phyloP scores from a whole-genome alignment of 2,113 vertebrate species.

The Microtus ochrogaster region DNA sequence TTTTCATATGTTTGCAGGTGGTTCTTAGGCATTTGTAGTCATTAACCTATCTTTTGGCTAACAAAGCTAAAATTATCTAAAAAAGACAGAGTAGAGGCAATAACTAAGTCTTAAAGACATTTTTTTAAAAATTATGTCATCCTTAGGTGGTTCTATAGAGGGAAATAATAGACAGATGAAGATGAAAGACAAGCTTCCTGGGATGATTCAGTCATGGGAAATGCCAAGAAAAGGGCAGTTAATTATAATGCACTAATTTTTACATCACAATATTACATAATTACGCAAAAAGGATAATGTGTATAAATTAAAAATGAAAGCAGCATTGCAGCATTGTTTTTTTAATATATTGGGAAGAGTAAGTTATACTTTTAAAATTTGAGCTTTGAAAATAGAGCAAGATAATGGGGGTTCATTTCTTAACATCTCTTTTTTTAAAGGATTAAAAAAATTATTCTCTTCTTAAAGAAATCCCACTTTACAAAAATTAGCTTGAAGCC shows the following conservation, averaged over 20 bases:
- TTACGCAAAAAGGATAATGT: constrained; percentile 34
- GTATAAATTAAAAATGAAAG: constrained; percentile 42
- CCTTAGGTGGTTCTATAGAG: constrained; percentile 39
- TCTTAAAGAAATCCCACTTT: constrained; percentile 62
- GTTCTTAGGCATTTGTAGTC: constrained; percentile 30
- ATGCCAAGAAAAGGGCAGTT: not conserved
- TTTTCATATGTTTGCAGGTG: constrained; percentile 37
- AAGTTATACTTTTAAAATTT: constrained; percentile 51
- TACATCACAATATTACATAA: constrained; percentile 52
- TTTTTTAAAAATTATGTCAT: constrained; percentile 46
- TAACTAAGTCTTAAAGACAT: constrained; percentile 59
- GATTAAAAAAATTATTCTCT: constrained; percentile 46
- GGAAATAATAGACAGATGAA: constrained; percentile 58
- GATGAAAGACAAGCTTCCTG: constrained; percentile 57
- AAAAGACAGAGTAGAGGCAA: not conserved
- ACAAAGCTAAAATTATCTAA: constrained; percentile 54
- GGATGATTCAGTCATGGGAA: constrained; percentile 54
- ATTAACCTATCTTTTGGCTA: constrained; percentile 61
- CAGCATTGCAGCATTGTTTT: constrained; percentile 16
- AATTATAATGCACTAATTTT: constrained; percentile 38
- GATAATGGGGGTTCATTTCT: constrained; percentile 47
- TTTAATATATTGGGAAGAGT: constrained; percentile 48
- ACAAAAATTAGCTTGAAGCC: constrained; percentile 66
- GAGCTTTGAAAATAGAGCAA: constrained; percentile 47
- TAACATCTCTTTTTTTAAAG: constrained; percentile 58